A percentile compares a stretch with the other conserved stretches of the same genome.
Conservation (phyloP, 1,140 invertebrate species). For the Rhyacophila brunnea region DNA sequence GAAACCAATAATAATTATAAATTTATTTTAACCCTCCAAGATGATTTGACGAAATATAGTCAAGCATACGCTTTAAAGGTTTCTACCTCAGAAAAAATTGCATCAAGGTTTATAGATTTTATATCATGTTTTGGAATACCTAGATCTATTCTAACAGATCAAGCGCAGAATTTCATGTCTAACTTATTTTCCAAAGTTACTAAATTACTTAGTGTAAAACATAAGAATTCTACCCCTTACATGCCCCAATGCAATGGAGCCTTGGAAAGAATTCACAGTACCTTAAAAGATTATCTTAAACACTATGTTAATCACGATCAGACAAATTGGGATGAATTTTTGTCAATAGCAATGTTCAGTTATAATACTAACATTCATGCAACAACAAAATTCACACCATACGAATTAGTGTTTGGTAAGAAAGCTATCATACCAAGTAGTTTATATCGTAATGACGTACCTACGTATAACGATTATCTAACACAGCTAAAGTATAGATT, state of each 20-base stretch:
- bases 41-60: constrained; percentile 43
- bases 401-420: too few species aligned
- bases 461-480: constrained; percentile 40
- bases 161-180: constrained; percentile 37
- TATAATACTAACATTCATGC: too few species aligned
- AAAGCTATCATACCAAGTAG: too few species aligned
- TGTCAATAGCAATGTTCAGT: constrained; percentile 39
- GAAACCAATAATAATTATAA: constrained; percentile 32
- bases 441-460: constrained; percentile 39
- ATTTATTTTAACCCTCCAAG: constrained; percentile 42
- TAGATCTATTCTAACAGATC: constrained; percentile 38
- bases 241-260: too few species aligned
- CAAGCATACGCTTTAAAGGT: constrained; percentile 36
- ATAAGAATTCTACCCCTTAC: too few species aligned
- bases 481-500: constrained; percentile 37
- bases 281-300: constrained; percentile 43
- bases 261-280: too few species aligned
- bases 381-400: too few species aligned
- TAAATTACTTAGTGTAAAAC: too few species aligned
- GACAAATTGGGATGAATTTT: constrained; percentile 40
- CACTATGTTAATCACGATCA: constrained; percentile 39
- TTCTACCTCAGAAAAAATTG: constrained; percentile 26
- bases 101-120: constrained; percentile 27
- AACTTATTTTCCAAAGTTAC: constrained; percentile 13
- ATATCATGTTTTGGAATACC: constrained; percentile 39